Percentiles rank a stretch among this genome's conserved stretches.
Evolutionary conservation across 2,888 invertebrate genomes (phyloP).

Genomic region (Esperia sulphurella): DNA sequence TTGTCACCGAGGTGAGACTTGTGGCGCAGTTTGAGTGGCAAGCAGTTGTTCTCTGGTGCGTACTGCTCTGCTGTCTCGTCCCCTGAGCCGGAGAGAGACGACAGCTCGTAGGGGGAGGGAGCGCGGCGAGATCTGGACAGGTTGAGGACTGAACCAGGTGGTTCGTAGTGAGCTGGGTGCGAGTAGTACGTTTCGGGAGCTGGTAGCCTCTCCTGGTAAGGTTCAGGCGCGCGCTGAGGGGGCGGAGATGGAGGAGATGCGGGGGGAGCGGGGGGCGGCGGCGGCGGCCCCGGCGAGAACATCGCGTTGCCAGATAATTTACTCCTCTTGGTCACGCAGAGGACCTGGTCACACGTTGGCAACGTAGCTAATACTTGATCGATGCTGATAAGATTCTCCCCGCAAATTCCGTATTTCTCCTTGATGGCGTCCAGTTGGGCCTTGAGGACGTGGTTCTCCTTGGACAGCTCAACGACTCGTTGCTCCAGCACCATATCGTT

Average conservation of each 20-base stretch:
- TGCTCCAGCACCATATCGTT: conserved; percentile 98
- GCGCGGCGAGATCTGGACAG: conserved; percentile 82
- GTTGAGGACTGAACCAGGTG: conserved; percentile 85
- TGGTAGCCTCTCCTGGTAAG: conserved; percentile 69
- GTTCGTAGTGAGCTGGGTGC: conserved; percentile 78
- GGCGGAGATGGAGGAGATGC: conserved; percentile 74
- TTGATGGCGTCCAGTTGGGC: conserved; percentile 95
- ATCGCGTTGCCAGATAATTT: conserved; percentile 67
- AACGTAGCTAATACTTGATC: conserved; percentile 93
- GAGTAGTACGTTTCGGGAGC: conserved; percentile 71
- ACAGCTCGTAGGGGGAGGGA: conserved; percentile 89
- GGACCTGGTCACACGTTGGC: conserved; percentile 90
- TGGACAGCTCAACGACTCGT: conserved; percentile 94
- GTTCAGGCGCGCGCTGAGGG: conserved; percentile 75
- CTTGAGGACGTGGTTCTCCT: conserved; percentile 96
- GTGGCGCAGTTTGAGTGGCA: conserved; percentile 94
- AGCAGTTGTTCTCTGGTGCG: conserved; percentile 85
- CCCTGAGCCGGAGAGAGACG: conserved; percentile 84
- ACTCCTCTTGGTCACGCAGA: conserved; percentile 89
- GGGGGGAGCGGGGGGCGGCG: conserved; percentile 73
- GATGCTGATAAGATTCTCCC: conserved; percentile 91
- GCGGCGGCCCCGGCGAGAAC: conserved; percentile 77
- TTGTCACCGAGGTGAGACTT: conserved; percentile 94
- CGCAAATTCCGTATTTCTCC: conserved; percentile 94
- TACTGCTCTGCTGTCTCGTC: conserved; percentile 72